Conservation (phyloP, 2,888 invertebrate genomes). For the Drosophila mulleri region DNA sequence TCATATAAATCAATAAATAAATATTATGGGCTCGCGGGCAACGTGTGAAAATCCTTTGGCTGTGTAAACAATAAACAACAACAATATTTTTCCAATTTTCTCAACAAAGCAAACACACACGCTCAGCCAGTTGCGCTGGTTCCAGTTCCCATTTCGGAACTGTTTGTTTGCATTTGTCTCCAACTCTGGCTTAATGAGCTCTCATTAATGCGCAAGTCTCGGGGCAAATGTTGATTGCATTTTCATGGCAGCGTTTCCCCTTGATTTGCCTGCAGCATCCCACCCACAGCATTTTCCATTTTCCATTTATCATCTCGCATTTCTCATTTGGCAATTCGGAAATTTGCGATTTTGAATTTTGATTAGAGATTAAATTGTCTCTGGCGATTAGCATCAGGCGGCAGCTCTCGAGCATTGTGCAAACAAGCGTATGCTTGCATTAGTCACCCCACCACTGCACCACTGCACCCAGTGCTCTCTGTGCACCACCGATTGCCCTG, state of each 20-base stretch:
- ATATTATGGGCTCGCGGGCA: conserved; percentile 48
- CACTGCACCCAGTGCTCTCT: neutral
- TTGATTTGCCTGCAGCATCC: neutral
- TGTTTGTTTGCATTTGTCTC: conserved; percentile 25
- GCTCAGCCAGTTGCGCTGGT: conserved; percentile 5
- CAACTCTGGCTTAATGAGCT: conserved; percentile 47
- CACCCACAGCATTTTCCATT: conserved; percentile 12
- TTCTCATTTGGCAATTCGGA: conserved; percentile 59
- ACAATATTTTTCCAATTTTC: conserved; percentile 65
- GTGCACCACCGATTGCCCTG: neutral
- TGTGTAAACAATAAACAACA: conserved; percentile 55
- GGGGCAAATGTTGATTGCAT: conserved; percentile 50
- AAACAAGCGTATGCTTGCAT: conserved; percentile 81
- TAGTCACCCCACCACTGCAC: conserved; percentile 37
- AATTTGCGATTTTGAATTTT: conserved; percentile 80
- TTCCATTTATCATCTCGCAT: conserved; percentile 49
- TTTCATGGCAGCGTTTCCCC: conserved; percentile 41
- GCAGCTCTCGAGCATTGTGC: conserved; percentile 56
- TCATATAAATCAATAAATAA: conserved; percentile 72
- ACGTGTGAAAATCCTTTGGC: conserved; percentile 78
- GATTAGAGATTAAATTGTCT: conserved; percentile 81
- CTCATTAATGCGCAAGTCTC: conserved; percentile 60
- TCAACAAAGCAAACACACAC: conserved; percentile 57
- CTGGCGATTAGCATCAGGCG: conserved; percentile 75
- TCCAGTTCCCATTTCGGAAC: conserved; percentile 6